phyloP scores from a whole-genome alignment of 2,888 invertebrate genomes.

The Loripinus fragilis region DNA sequence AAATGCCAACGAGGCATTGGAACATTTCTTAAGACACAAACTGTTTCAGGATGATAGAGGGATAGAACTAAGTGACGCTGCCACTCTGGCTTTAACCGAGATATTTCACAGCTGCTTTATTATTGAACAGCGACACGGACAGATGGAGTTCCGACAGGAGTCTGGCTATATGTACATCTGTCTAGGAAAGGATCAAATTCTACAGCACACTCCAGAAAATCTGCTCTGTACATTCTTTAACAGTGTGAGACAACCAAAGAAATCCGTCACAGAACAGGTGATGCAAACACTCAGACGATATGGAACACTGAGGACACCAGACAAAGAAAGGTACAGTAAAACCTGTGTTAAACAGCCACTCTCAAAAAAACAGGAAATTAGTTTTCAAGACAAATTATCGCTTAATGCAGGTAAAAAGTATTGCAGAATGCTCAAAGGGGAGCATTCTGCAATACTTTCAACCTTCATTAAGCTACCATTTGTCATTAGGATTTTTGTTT shows the following conservation, averaged over 20 bases:
- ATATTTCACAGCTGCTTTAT: constrained; percentile 83
- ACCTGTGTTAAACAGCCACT: too few relatives aligned
- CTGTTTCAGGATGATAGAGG: constrained; percentile 66
- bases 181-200: constrained; percentile 80
- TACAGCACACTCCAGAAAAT: constrained; percentile 78
- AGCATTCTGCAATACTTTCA: too few relatives aligned
- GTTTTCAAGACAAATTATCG: too few relatives aligned
- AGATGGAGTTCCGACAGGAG: constrained; percentile 70
- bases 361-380: too few relatives aligned
- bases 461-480: too few relatives aligned
- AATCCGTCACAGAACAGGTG: constrained; percentile 78
- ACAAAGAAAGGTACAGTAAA: constrained; percentile 79
- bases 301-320: constrained; percentile 76
- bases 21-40: constrained; percentile 75
- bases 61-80: constrained; percentile 69
- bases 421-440: too few relatives aligned
- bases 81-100: constrained; percentile 79
- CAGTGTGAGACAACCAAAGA: constrained; percentile 76
- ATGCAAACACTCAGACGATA: constrained; percentile 76
- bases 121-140: constrained; percentile 75
- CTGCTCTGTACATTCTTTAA: constrained; percentile 78
- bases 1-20: constrained; percentile 75
- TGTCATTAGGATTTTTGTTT: too few relatives aligned
- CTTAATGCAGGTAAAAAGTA: too few relatives aligned
- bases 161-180: constrained; percentile 81